These are phyloP conservation scores for Anser brachyrhynchus DNA, from an alignment of 2,113 vertebrate genomes.

Conservation along the genomic window DNA sequence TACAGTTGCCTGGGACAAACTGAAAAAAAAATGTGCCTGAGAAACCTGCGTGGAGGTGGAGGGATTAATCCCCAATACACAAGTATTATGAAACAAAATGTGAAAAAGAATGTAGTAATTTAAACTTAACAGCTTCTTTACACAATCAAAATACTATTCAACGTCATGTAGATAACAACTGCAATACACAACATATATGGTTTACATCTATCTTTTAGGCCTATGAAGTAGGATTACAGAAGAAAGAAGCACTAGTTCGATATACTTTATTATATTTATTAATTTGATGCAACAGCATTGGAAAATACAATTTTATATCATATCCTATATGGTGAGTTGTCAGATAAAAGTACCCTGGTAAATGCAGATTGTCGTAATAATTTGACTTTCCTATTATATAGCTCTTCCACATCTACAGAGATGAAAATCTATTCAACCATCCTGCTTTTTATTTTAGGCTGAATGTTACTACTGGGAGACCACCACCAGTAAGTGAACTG, in stretches of 20 bases:
- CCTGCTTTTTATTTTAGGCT: neutral
- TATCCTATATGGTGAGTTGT: neutral
- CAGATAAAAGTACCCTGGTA: neutral
- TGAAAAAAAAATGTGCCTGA: neutral
- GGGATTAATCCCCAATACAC: neutral
- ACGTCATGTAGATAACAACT: neutral
- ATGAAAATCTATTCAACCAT: neutral
- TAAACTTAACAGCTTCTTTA: neutral
- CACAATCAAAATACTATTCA: neutral
- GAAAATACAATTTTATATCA: neutral
- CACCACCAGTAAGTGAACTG: neutral
- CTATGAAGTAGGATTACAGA: neutral
- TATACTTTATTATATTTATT: neutral
- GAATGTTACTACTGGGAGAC: conserved; percentile 38
- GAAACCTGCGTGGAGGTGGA: neutral
- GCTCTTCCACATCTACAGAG: neutral
- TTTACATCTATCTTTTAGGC: neutral
- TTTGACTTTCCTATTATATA: neutral
- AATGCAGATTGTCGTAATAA: neutral
- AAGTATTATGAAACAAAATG: neutral
- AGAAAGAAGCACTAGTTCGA: neutral
- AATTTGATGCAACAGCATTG: neutral
- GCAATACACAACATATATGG: neutral
- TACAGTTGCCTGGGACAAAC: neutral
- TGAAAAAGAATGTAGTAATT: neutral